Evolutionary conservation across 2,797 vertebrate species (phyloP).

Genomic region (Xenops minutus): DNA sequence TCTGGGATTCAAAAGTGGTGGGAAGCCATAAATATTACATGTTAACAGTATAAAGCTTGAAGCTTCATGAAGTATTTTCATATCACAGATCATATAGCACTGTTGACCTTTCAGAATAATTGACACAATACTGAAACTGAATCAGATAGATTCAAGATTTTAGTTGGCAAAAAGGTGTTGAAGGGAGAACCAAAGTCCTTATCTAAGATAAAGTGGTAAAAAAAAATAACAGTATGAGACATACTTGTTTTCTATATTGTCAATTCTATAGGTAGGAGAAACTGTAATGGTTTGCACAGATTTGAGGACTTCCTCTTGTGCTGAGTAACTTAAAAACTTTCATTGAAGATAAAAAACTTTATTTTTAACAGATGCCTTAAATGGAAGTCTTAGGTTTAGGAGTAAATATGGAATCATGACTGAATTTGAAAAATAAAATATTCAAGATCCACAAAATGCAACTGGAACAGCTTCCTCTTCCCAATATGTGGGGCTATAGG

Average conservation of each 20-base stretch:
- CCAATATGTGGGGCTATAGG: rapidly evolving
- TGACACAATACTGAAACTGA: neutral
- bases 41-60: neutral
- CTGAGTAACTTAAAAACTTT: neutral
- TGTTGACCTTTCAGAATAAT: neutral
- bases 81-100: neutral
- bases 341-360: too few species aligned
- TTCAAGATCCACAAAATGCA: neutral
- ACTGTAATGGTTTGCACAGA: neutral
- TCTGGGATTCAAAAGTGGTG: neutral
- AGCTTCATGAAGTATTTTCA: neutral
- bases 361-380: neutral
- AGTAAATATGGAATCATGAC: neutral
- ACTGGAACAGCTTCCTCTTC: neutral
- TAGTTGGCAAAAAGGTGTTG: neutral
- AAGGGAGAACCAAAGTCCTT: neutral
- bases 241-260: neutral
- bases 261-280: neutral
- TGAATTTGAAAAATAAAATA: neutral
- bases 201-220: neutral
- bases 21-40: neutral
- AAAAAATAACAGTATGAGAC: neutral
- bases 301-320: neutral
- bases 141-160: neutral
- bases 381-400: neutral